A percentile compares a stretch with the other conserved stretches of the same genome.
Conservation (phyloP, 1,140 invertebrate species). For the Orius insidiosus region DNA sequence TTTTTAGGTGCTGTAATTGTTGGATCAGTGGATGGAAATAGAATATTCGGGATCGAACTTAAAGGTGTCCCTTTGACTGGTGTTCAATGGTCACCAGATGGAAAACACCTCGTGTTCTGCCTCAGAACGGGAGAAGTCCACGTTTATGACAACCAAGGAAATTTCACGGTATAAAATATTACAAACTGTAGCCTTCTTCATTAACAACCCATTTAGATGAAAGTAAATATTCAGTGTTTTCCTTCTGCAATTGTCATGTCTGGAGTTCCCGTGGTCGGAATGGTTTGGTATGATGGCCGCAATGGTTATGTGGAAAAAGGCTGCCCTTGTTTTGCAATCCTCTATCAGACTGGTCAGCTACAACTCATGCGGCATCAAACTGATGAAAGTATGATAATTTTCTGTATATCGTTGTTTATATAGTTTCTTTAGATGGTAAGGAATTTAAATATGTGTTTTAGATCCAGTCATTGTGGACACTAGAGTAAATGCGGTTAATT, state of each 20-base stretch:
- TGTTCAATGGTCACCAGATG: slow-evolving; percentile 93
- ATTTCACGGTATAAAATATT: slow-evolving; percentile 21
- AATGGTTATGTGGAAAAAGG: slow-evolving; percentile 47
- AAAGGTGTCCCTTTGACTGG: slow-evolving; percentile 57
- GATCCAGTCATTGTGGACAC: slow-evolving; percentile 53
- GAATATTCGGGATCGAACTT: slow-evolving; percentile 95
- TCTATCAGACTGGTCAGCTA: slow-evolving; percentile 70
- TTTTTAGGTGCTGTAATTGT: slow-evolving; percentile 62
- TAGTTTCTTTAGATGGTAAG: no score
- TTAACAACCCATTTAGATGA: slow-evolving; percentile 40
- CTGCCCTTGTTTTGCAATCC: slow-evolving; percentile 66
- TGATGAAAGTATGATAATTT: slow-evolving; percentile 52
- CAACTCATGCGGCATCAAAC: slow-evolving; percentile 77
- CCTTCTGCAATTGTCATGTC: slow-evolving; percentile 23
- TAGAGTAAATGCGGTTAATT: slow-evolving; percentile 60
- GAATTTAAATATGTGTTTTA: slow-evolving; percentile 23
- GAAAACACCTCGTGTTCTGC: slow-evolving; percentile 78
- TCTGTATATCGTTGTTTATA: not conserved
- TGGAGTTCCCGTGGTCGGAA: slow-evolving; percentile 39
- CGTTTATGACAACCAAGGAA: slow-evolving; percentile 83
- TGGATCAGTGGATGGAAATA: slow-evolving; percentile 90
- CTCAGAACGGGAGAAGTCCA: slow-evolving; percentile 80
- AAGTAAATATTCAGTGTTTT: slow-evolving; percentile 42
- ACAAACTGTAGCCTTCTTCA: not conserved
- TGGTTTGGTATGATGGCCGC: slow-evolving; percentile 76